Evolutionary conservation across 2,113 vertebrate genomes (phyloP).

Genomic region (Lagenorhynchus albirostris): DNA sequence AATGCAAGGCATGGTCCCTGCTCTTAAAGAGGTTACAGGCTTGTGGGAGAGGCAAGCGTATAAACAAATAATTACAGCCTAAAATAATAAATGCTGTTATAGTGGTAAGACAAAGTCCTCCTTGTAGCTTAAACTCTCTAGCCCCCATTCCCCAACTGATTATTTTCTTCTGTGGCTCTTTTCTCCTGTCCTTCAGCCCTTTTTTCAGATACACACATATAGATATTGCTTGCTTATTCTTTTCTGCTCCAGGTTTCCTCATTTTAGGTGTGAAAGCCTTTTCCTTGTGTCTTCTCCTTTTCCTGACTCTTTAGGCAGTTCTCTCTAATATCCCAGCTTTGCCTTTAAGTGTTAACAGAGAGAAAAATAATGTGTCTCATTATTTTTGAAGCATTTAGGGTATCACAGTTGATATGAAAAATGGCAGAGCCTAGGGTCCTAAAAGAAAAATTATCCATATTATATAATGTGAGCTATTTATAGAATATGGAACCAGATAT

Average conservation of each 20-base stretch:
- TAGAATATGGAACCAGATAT: neutral
- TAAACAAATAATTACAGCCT: constrained; percentile 7
- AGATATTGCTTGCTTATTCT: neutral
- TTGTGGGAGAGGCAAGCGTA: neutral
- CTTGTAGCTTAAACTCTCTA: neutral
- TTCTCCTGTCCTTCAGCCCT: neutral
- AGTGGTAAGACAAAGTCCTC: neutral
- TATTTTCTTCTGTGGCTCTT: neutral
- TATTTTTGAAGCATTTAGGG: constrained; percentile 12
- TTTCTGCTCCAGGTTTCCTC: neutral
- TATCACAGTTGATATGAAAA: neutral
- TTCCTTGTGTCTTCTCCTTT: neutral
- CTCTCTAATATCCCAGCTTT: neutral
- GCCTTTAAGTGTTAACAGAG: neutral
- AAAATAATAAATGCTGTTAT: constrained; percentile 27
- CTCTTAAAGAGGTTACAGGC: neutral
- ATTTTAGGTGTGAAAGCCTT: neutral
- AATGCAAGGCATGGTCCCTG: neutral
- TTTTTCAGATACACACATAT: neutral
- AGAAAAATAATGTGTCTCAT: neutral
- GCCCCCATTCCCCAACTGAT: neutral
- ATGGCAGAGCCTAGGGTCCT: neutral
- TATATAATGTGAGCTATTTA: neutral
- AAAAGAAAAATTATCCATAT: neutral
- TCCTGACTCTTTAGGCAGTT: neutral